Base-by-base conservation (phyloP, 2,888 invertebrate species). In the Habrosyne pyritoides region DNA sequence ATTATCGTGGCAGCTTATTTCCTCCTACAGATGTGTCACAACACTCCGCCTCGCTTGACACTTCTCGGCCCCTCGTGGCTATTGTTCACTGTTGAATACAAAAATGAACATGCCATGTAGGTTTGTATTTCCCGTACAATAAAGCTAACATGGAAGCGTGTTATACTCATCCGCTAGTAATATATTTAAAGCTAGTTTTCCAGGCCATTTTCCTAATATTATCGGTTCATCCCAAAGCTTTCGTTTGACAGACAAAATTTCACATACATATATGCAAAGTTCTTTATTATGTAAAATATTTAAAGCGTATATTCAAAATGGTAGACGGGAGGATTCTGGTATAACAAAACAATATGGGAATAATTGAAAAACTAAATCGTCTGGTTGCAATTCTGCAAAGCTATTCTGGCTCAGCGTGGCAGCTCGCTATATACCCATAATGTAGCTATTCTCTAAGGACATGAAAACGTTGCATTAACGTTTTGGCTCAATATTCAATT, bases 381-480 rank as follows among this genome's bases (percentile, higher is more conserved):
- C 22, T 53, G 26, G 26, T 24, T 8, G 21, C 18, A 12, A 28
- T 10, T 30, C 46, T 36, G 46, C 46, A 21, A 42, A 42, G 46
- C 21, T 46, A 14, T 52, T 22, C n/a, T 24, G 18, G 26, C 46
- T 42, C 24, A 10, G 53, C 22, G 28, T 59, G 53, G 57, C 53
- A 42, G 58, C 52, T 61, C 55, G 56, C 54, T 48, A 49, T 63
- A 55, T 55, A 36, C 36, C 36, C 56, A 50, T 50, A n/a, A n/a
- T n/a, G n/a, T n/a, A 51, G 61, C 57, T 50, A 28, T 62, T 61
- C 55, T 55, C 56, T 26, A 42, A 53, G 57, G 58, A 57, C 56
- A 51, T 53, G 21, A 50, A 57, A 53, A 51, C 14, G 28, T 50
- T 55, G 28, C 52, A 30, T 47, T 50, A 50, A 50, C 50, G 50